Base-by-base conservation (phyloP, 1,140 invertebrate genomes). In the Panulirus ornatus region DNA sequence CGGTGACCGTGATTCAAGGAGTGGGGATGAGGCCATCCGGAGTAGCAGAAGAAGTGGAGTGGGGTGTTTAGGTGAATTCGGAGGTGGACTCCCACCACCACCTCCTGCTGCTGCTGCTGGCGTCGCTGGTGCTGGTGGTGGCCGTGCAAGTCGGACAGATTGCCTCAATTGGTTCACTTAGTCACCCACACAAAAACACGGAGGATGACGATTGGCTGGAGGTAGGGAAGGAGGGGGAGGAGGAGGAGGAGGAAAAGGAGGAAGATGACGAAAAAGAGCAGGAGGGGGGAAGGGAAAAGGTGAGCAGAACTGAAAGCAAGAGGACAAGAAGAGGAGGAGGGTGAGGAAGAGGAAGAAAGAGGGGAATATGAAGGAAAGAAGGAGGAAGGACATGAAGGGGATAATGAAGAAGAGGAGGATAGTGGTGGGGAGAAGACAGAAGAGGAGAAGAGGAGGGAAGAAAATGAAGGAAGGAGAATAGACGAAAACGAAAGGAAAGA, bases 161-260 rank as follows among this genome's bases (percentile, higher is more conserved):
- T 88, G 86, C 51, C 86, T 81, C 76, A 88, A 88, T 88, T 88
- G 86, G 58, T 47, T 66, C 42, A 81, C 58, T 88, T 88, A 88
- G 75, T 88, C 86, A 88, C 76, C 86, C 78, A 88, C 86, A 88
- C 78, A 88, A 88, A 88, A 88, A 88, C 76, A 71, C 73, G 40
- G 30, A 44, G 76, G 47, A 63, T n/a, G 78, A 47, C 38, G 58
- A 70, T 40, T 81, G 51, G 54, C 51, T 71, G 75, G 63, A 78
- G 73, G 58, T 51, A 34, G 47, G 27, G 73, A 42, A 51, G 76
- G 27, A 27, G 36, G 76, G 63, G 38, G 9, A 36, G 71, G 42
- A 38, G 71, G 44, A 76, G 44, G 70, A 47, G 70, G 42, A 73
- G 14, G 70, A 36, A 30, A 42, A 36, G 78, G 54, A 44, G 44